Evolutionary conservation across 2,888 invertebrate genomes (phyloP).

Genomic region (Perizoma affinitatum): DNA sequence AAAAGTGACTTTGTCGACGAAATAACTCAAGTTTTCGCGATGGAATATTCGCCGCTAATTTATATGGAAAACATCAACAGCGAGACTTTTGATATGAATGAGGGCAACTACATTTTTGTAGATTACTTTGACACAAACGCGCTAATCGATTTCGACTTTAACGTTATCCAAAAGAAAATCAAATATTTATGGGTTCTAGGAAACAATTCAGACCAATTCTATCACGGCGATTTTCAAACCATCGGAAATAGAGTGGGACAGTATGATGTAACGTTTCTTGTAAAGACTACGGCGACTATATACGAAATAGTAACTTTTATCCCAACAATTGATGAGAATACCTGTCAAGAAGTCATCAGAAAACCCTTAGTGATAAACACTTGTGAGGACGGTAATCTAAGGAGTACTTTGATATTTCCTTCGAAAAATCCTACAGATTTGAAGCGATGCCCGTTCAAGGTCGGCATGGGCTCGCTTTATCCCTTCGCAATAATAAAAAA

Average conservation of each 20-base stretch:
- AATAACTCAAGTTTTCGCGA: slow-evolving; percentile 36
- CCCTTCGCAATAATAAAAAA: slow-evolving; percentile 58
- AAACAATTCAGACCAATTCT: slow-evolving; percentile 31
- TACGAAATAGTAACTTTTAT: slow-evolving; percentile 48
- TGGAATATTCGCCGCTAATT: slow-evolving; percentile 34
- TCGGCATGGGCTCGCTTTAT: slow-evolving; percentile 56
- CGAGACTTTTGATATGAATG: slow-evolving; percentile 22
- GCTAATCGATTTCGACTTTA: slow-evolving; percentile 36
- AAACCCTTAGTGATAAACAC: slow-evolving; percentile 44
- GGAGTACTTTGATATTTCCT: slow-evolving; percentile 46
- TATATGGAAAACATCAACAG: slow-evolving; percentile 8
- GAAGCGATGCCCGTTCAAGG: slow-evolving; percentile 60
- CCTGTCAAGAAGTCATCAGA: slow-evolving; percentile 46
- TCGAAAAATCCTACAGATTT: slow-evolving; percentile 50
- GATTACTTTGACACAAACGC: slow-evolving; percentile 43
- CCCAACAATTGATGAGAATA: slow-evolving; percentile 49
- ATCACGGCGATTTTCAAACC: slow-evolving; percentile 34
- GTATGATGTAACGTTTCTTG: slow-evolving; percentile 52
- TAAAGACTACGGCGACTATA: slow-evolving; percentile 31
- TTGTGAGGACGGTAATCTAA: slow-evolving; percentile 49
- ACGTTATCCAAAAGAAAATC: slow-evolving; percentile 34
- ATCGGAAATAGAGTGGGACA: slow-evolving; percentile 41
- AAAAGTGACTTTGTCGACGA: slow-evolving; percentile 35
- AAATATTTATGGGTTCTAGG: slow-evolving; percentile 51
- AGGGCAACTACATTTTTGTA: slow-evolving; percentile 39